Evolutionary conservation across 2,113 vertebrate genomes (phyloP), one percentile per base, ranked within the genome.

Genomic region (Rhagologus leucostigma): DNA sequence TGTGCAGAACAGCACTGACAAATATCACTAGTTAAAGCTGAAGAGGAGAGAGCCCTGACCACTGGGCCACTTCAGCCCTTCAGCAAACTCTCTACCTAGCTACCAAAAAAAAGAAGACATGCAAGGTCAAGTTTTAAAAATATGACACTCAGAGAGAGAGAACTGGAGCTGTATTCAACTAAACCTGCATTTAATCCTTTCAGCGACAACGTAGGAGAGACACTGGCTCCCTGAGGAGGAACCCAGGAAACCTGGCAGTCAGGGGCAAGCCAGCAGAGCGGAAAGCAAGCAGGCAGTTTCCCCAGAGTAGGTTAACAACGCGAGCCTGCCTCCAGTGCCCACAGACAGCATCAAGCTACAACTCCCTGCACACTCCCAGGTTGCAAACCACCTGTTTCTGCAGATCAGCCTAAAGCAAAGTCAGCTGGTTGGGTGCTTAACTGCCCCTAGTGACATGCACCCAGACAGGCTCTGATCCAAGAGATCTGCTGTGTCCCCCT

Each of bases 161-260:
- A 16, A 50, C 35, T 65, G 26, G 62, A 90, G 23, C 23, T 39
- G 21, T 35, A 39, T 24, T 79, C 49, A 64, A 35, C 44, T 46
- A 37, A n/a, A 74, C 50, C 23, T 82, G 27, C 74, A 75, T 57
- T 78, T 82, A 53, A 75, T 53, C 8, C 27, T 71, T 67, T n/a
- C 47, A 67, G 33, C 16, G 47, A 85, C 47, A 55, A 32, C 0
- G 0, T 0, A 56, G 17, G n/a, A 82, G 44, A 60, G 7, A 39
- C 10, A 37, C 19, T 4, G 22, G 33, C 26, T 83, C 33, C 35
- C 26, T 21, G 35, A 59, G n/a, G 23, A 53, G 37, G 33, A 88
- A 41, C 22, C 7, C 75, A 90, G 35, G 50, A 85, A 78, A 67
- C 5, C 37, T n/a, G 56, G 42, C 26, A 82, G 55, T 4, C 30